Base-by-base conservation (phyloP, 2,797 vertebrate species). In the Aulostomus chinensis region DNA sequence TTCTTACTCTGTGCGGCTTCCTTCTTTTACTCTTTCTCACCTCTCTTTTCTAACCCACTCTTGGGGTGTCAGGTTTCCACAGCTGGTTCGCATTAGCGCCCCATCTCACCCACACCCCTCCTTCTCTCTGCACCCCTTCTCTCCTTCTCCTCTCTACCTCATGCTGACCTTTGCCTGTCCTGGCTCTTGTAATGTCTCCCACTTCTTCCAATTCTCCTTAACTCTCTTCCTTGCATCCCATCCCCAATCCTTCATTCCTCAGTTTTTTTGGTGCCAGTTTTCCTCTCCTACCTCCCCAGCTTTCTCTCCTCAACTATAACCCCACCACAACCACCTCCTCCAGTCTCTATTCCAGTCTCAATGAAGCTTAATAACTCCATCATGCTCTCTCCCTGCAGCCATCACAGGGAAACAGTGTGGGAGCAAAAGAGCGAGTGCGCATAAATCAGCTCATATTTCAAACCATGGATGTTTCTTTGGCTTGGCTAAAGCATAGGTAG, bases 61-160 rank as follows among this genome's bases (percentile, higher is more conserved):
- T 71, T 2, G 47, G 82, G 77, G 91, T 91, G 88, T 93, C 89
- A 85, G 78, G 82, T 93, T 92, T 92, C 91, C 82, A 89, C 91
- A 93, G 89, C 90, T 93, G 90, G 89, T 90, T 91, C 87, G 82
- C 83, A 89, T 92, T 92, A 91, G 76, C 68, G 17, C 78, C 80
- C 78, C 77, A 69, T 75, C 77, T 65, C 60, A 56, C 38, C 42
- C 45, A 68, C 68, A 50, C 46, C 49, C 62, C 11, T 31, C 56
- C 18, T 26, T 34, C 55, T 38, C 43, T 60, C 54, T 76, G 29
- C 49, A 58, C 66, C 48, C 42, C 57, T 30, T 33, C 39, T 52
- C 25, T 58, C n/a, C 59, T 75, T 70, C 0, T 45, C 41, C 34
- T 47, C 15, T 48, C 54, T 65, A 80, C 82, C 83, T 81, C 79